phyloP scores from a whole-genome alignment of 1,140 invertebrate genomes.

The Hycleus cichorii region DNA sequence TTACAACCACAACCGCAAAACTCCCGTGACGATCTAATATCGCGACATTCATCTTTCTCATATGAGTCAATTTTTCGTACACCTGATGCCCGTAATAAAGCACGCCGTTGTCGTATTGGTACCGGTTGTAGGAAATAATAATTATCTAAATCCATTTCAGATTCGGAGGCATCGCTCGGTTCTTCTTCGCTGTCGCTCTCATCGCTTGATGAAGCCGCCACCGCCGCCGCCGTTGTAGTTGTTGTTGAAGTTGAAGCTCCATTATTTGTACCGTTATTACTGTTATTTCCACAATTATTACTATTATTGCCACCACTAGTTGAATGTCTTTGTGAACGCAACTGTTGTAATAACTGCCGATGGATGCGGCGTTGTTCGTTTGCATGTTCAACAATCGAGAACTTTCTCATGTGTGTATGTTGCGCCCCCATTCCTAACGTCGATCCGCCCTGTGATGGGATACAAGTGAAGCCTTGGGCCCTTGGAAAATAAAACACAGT shows the following conservation, averaged over 20 bases:
- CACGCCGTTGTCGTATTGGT: slow-evolving; percentile 81
- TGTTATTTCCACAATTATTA: too few species aligned
- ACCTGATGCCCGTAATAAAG: slow-evolving; percentile 79
- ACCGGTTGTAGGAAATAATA: slow-evolving; percentile 93
- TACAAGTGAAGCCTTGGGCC: slow-evolving; percentile 95
- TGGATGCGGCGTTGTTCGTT: slow-evolving; percentile 80
- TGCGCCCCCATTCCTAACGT: slow-evolving; percentile 91
- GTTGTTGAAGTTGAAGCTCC: too few species aligned
- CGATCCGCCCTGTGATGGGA: slow-evolving; percentile 93
- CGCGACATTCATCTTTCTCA: slow-evolving; percentile 91
- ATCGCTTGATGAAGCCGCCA: slow-evolving; percentile 52
- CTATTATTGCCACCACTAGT: slow-evolving; percentile 23
- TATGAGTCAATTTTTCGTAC: slow-evolving; percentile 87
- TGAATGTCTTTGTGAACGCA: slow-evolving; percentile 33
- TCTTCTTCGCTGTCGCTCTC: slow-evolving; percentile 73
- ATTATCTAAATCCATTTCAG: slow-evolving; percentile 80
- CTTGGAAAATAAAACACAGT: slow-evolving; percentile 94
- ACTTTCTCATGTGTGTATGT: slow-evolving; percentile 71
- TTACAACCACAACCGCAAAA: slow-evolving; percentile 94
- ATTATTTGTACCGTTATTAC: background rate
- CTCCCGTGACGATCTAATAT: slow-evolving; percentile 86
- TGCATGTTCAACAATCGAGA: slow-evolving; percentile 65
- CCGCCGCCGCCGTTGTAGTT: slow-evolving; percentile 22
- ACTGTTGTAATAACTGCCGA: slow-evolving; percentile 69
- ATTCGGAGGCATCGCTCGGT: slow-evolving; percentile 73